Evolutionary conservation across 2,797 vertebrate species (phyloP), one percentile per base, ranked within the genome.

Genomic region (Xerus rutilus): DNA sequence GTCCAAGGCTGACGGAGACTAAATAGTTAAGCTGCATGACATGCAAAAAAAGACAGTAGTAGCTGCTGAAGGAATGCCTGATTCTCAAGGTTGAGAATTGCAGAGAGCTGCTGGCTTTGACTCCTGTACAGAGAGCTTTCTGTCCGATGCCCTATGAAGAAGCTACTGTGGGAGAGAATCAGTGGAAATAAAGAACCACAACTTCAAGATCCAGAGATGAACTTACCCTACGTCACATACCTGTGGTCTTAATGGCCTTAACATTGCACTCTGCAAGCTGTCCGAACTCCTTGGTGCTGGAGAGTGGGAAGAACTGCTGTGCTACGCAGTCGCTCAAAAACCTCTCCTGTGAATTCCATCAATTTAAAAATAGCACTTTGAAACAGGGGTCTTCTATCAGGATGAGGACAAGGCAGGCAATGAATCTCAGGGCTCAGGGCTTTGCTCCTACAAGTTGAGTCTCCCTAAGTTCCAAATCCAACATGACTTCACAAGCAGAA

Each of bases 351-450:
- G n/a, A 64, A 32, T 20, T 28, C 23, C 15, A n/a, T 18, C 39
- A 32, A 28, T 45, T 79, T 54, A 35, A 52, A 9, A 83, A 49
- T 2, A 32, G 43, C 0, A 0, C 59, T 35, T 7, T 77, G 59
- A 15, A 64, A 39, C 52, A 70, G 39, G 10, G 4, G 2, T 28
- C 20, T 12, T 7, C 17, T 17, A 0, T 4, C 7, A 7, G 0
- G 0, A 0, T 18, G 23, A 79, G 12, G 17, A 28, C 13, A 49
- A 57, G 69, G n/a, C 3, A 3, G 45, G 30, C 1, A 7, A 57
- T 15, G 5, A 28, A 73, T 39, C 14, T 3, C 14, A 0, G 25
- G 12, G 39, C 7, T 76, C 23, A 8, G 21, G 32, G 17, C 32
- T 86, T 74, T 73, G 30, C n/a, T 59, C 6, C 32, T 30, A 20